phyloP scores from a whole-genome alignment of 2,113 vertebrate genomes.

The Uropsilus gracilis region DNA sequence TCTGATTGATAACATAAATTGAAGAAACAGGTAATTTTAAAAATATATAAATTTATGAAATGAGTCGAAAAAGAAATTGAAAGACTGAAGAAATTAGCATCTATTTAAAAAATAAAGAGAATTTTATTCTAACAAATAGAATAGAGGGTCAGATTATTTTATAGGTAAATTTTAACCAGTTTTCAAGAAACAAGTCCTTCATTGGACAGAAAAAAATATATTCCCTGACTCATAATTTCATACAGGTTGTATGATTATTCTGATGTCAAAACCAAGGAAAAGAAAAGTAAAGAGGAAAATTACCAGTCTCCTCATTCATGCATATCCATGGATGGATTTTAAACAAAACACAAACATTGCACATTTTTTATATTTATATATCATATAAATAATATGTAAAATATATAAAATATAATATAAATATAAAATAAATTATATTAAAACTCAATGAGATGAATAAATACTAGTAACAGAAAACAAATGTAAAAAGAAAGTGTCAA shows the following conservation, averaged over 20 bases:
- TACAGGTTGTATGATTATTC: not conserved
- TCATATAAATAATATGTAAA: too few relatives aligned
- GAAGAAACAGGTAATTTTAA: not conserved
- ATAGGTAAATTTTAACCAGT: not conserved
- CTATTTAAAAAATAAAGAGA: not conserved
- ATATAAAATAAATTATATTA: slow-evolving; percentile 7
- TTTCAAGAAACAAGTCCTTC: not conserved
- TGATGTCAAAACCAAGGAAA: not conserved
- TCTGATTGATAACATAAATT: not conserved
- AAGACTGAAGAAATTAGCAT: not conserved
- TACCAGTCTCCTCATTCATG: not conserved
- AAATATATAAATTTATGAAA: not conserved
- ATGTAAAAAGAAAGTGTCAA: slow-evolving; percentile 11
- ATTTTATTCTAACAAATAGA: not conserved
- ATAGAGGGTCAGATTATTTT: not conserved
- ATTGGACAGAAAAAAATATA: not conserved
- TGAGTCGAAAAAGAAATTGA: not conserved
- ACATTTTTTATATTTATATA: too few relatives aligned
- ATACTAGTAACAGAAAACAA: not conserved
- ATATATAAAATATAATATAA: too few relatives aligned
- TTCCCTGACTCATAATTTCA: not conserved
- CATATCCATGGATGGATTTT: not conserved
- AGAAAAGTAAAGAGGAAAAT: not conserved
- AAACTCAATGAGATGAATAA: not conserved
- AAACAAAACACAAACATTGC: not conserved